A percentile compares a stretch with the other conserved stretches of the same genome.
Conservation (phyloP, 2,888 invertebrate species). For the Eudemis profundana region DNA sequence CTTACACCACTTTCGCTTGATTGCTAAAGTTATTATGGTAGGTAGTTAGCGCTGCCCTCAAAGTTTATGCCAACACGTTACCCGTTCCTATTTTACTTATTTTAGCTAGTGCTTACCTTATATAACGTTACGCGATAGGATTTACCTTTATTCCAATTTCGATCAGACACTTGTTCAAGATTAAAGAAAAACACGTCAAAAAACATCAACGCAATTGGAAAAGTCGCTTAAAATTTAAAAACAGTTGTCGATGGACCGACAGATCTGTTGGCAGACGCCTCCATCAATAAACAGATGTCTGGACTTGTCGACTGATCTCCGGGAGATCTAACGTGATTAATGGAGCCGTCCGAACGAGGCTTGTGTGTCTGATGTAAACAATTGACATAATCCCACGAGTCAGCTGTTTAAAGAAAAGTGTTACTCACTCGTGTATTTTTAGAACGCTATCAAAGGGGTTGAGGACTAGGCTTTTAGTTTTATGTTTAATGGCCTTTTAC, state of each 20-base stretch:
- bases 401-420: constrained; percentile 37
- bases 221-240: constrained; percentile 25
- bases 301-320: constrained; percentile 41
- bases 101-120: background rate
- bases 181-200: constrained; percentile 16
- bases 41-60: background rate
- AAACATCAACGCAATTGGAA: background rate
- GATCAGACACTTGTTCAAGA: background rate
- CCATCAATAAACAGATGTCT: constrained; percentile 33
- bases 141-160: background rate
- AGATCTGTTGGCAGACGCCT: constrained; percentile 36
- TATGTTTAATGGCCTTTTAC: constrained; percentile 22
- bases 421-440: constrained; percentile 38
- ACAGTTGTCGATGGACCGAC: constrained; percentile 25
- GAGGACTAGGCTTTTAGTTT: constrained; percentile 32
- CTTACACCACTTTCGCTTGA: constrained; percentile 3
- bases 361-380: constrained; percentile 36
- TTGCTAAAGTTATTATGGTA: constrained; percentile 5
- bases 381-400: constrained; percentile 35
- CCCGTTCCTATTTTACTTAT: background rate
- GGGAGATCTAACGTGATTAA: constrained; percentile 31
- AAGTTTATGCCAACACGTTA: too few species aligned
- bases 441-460: constrained; percentile 30
- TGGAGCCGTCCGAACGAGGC: constrained; percentile 31
- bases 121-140: background rate